Percentiles rank a stretch among this genome's conserved stretches.
Evolutionary conservation across 2,888 invertebrate genomes (phyloP).

Genomic region (Rhingia rostrata): DNA sequence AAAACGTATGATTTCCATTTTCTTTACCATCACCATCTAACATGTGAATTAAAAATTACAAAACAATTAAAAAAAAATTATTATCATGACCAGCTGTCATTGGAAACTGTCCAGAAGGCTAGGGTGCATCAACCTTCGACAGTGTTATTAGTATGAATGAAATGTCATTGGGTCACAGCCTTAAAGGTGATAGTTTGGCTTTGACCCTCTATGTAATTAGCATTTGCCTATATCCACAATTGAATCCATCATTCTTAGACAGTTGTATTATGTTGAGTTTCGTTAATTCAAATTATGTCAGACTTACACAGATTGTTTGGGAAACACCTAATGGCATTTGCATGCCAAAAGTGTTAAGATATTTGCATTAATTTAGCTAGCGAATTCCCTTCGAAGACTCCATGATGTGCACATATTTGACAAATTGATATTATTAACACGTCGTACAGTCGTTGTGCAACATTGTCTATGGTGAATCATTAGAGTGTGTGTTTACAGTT

Average conservation of each 20-base stretch:
- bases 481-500: background rate
- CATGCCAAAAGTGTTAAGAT: background rate
- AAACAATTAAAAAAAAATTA: no score
- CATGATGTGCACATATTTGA: background rate
- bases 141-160: background rate
- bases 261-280: no score
- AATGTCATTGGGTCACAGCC: background rate
- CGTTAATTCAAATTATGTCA: conserved; percentile 18
- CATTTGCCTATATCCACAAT: background rate
- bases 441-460: conserved; percentile 26
- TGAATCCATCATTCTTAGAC: no score
- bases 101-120: no score
- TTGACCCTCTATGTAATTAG: conserved; percentile 15
- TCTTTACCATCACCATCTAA: no score
- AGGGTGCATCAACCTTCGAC: no score
- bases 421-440: background rate
- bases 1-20: no score
- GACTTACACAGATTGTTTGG: conserved; percentile 3
- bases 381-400: background rate
- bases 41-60: no score
- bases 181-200: background rate
- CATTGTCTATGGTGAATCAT: background rate
- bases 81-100: no score
- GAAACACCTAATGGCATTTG: background rate
- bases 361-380: conserved; percentile 38